Base-by-base conservation (phyloP, 2,113 vertebrate species). In the Syngnathoides biaculeatus region DNA sequence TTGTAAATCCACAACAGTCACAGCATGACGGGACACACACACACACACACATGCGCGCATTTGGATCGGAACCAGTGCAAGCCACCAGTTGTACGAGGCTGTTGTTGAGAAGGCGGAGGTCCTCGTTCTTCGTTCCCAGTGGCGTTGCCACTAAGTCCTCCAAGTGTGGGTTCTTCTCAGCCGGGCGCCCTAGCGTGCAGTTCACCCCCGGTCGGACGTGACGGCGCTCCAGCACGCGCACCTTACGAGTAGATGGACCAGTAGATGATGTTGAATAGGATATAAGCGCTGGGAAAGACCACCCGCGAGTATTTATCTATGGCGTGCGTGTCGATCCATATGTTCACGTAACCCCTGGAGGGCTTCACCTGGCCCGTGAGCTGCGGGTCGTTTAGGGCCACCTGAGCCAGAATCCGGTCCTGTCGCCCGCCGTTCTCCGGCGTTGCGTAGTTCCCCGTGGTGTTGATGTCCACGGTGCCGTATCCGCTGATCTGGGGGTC, bases 261-360 rank as follows among this genome's bases (percentile, higher is more conserved):
- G 84, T 99, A 99, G 93, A 98, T 96, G 90, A 98, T 90, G 71
- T 98, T 98, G 82, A 99, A 99, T 47, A 98, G 92, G 69, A 95
- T 93, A 75, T 98, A 99, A 0, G 96, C 93, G 0, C 94, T 96
- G 9, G 97, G 97, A 67, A 99, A 99, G 81, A 97, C 91, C n/a
- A 95, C 93, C 86, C 97, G 88, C 7, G 97, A 98, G 90, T 99
- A 99, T 80, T 97, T 98, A 88, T 99, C 96, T 61, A 99, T 98
- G 80, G 96, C 94, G 0, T 99, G 97, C 22, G 97, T 98, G 88
- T 98, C 95, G 2, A 99, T 99, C 77, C 94, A 92, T 91, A 98
- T 95, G 92, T 95, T 96, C 88, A 95, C 90, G 0, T 99, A 98
- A 62, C 84, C 81, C 79, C 94, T 91, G 66, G 89, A 86, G 68